Conservation (phyloP, 2,888 invertebrate species). For the Diplolepis rosae region DNA sequence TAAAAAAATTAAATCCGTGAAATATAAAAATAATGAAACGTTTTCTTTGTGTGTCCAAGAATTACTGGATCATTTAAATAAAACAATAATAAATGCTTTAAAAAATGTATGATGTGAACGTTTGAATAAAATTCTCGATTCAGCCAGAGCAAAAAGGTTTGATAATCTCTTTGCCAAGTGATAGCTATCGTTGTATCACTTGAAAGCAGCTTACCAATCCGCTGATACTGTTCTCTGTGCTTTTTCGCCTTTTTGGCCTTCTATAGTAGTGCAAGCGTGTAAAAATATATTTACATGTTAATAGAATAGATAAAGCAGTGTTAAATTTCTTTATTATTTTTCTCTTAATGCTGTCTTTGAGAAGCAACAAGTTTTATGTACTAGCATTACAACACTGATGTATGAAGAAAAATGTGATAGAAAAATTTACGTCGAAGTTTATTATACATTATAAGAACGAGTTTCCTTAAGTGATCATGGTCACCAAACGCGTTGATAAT, state of each 20-base stretch:
- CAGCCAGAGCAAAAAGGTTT: slow-evolving; percentile 4
- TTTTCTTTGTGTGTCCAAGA: not conserved
- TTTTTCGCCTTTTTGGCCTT: slow-evolving; percentile 82
- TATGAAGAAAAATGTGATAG: no score
- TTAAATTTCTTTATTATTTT: slow-evolving; percentile 43
- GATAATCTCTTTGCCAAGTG: slow-evolving; percentile 28
- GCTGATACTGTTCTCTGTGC: slow-evolving; percentile 84
- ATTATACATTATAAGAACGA: no score
- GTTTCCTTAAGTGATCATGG: not conserved
- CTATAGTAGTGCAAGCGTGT: slow-evolving; percentile 76
- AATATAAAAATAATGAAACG: not conserved
- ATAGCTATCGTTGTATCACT: slow-evolving; percentile 52
- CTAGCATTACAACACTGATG: no score
- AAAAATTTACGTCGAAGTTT: no score
- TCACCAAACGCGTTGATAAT: not conserved
- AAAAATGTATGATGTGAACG: not conserved
- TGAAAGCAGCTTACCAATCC: slow-evolving; percentile 82
- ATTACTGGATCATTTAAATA: no score
- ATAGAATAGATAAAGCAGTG: slow-evolving; percentile 58
- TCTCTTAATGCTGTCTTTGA: slow-evolving; percentile 38
- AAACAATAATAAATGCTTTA: not conserved
- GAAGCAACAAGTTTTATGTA: not conserved
- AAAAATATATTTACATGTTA: slow-evolving; percentile 71
- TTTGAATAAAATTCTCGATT: not conserved
- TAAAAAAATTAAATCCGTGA: not conserved